These are phyloP conservation scores for Cuculus canorus DNA, from an alignment of 2,797 vertebrate genomes.

Conservation along the genomic window DNA sequence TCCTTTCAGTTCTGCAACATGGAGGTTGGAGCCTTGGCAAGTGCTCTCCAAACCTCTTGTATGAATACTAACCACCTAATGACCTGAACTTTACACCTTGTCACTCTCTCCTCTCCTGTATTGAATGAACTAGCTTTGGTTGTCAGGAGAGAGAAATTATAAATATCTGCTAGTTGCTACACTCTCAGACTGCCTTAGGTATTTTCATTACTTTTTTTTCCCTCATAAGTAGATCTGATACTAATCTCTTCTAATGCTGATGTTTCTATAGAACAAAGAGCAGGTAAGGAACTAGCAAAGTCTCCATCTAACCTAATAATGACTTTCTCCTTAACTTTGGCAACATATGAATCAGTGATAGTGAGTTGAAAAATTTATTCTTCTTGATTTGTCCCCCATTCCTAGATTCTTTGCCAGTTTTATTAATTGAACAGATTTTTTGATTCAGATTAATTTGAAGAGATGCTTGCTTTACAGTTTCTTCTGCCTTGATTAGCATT, in stretches of 20 bases:
- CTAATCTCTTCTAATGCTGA: not conserved
- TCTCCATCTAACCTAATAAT: not conserved
- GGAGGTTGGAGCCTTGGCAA: not conserved
- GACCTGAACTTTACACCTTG: not conserved
- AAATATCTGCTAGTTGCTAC: not conserved
- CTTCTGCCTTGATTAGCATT: not conserved
- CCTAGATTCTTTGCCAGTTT: not conserved
- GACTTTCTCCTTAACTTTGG: not conserved
- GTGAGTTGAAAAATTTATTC: not conserved
- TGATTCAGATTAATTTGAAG: not conserved
- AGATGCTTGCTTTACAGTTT: not conserved
- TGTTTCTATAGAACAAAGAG: not conserved
- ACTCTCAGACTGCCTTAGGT: not conserved
- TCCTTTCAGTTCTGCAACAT: rapidly evolving
- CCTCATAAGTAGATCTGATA: not conserved
- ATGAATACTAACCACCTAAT: not conserved
- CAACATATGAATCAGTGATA: not conserved
- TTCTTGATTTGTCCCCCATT: not conserved
- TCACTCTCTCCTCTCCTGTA: not conserved
- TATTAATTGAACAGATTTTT: not conserved
- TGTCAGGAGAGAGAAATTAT: not conserved
- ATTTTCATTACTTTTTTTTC: not conserved
- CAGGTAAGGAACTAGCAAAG: not conserved
- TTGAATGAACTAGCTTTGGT: not conserved
- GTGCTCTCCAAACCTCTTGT: not conserved